Evolutionary conservation across 2,888 invertebrate species (phyloP).

Genomic region (Drosophila diplacantha): DNA sequence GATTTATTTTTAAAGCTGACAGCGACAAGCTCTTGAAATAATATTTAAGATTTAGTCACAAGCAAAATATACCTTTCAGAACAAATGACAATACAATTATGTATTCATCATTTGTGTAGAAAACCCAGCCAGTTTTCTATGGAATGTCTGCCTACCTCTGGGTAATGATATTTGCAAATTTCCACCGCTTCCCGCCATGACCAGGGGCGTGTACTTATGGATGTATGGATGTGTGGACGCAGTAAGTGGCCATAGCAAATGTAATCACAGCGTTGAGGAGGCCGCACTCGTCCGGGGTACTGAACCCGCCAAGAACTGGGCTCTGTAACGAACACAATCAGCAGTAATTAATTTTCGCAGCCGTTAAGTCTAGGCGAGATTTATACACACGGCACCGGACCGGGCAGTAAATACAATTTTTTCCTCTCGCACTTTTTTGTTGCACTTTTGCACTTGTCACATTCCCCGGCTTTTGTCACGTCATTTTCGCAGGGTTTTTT

Average conservation of each 20-base stretch:
- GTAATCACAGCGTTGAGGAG: slow-evolving; percentile 34
- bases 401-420: background rate
- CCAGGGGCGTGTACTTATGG: slow-evolving; percentile 1
- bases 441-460: slow-evolving; percentile 10
- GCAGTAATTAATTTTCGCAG: slow-evolving; percentile 59
- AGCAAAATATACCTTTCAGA: background rate
- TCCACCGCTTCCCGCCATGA: background rate
- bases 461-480: slow-evolving; percentile 47
- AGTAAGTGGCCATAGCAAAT: slow-evolving; percentile 20
- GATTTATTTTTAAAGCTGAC: background rate
- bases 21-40: background rate
- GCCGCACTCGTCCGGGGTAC: slow-evolving; percentile 22
- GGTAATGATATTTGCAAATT: slow-evolving; percentile 1
- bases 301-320: slow-evolving; percentile 16
- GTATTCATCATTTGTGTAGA: background rate
- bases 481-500: slow-evolving; percentile 31
- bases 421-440: slow-evolving; percentile 6
- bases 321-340: slow-evolving; percentile 47
- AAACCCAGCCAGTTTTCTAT: background rate
- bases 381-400: slow-evolving; percentile 27
- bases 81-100: background rate
- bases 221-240: background rate
- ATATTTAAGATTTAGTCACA: slow-evolving; percentile 2
- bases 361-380: slow-evolving; percentile 59
- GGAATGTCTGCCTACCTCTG: background rate